Percentiles rank a stretch among this genome's conserved stretches.
These are phyloP conservation scores for Eriocheir sinensis DNA, from an alignment of 1,140 invertebrate genomes.

Conservation along the genomic window DNA sequence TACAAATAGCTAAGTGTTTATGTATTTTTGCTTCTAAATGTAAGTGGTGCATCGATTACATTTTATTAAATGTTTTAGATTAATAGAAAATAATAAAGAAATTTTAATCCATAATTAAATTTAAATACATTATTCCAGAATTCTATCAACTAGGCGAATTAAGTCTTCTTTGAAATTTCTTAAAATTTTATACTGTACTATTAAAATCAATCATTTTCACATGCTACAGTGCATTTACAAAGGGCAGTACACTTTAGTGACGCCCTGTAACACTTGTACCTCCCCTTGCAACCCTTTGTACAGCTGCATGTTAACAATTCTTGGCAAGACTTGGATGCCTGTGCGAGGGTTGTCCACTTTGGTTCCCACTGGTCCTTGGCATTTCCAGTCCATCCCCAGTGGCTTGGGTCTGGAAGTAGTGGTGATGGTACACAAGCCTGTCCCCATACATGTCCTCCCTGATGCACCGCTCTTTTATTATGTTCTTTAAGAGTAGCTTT, in stretches of 20 bases:
- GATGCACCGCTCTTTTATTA: constrained; percentile 27
- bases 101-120: too few relatives aligned
- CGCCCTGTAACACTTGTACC: constrained; percentile 32
- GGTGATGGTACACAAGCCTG: constrained; percentile 9
- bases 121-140: neutral
- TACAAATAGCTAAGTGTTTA: too few relatives aligned
- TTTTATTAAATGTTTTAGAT: too few relatives aligned
- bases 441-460: constrained; percentile 31
- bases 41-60: too few relatives aligned
- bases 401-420: constrained; percentile 39
- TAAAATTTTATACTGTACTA: neutral
- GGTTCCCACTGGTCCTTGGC: neutral
- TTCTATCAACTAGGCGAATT: neutral
- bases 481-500: constrained; percentile 21
- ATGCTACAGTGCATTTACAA: constrained; percentile 31
- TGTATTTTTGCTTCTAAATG: too few relatives aligned
- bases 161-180: neutral
- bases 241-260: constrained; percentile 21
- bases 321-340: constrained; percentile 35
- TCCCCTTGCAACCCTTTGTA: neutral
- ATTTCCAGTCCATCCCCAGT: constrained; percentile 18
- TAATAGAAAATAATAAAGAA: too few relatives aligned
- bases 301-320: constrained; percentile 1
- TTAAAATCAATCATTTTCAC: constrained; percentile 10
- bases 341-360: neutral